Evolutionary conservation across 2,113 vertebrate species (phyloP).

Genomic region (Murina feae): DNA sequence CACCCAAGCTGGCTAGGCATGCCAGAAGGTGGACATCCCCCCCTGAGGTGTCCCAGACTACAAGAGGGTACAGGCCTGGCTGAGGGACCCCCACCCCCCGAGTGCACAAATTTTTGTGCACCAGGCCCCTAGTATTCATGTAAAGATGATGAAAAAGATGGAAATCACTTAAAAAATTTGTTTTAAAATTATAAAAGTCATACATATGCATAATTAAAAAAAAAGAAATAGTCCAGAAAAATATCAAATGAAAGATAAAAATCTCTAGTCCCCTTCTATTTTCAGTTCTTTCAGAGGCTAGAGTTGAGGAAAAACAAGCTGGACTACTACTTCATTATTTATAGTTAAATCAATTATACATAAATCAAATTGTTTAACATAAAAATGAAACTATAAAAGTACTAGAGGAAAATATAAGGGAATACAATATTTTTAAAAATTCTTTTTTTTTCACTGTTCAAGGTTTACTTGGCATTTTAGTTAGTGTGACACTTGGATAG

Average conservation of each 20-base stretch:
- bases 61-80: too few relatives aligned
- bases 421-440: background rate
- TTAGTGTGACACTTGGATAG: too few relatives aligned
- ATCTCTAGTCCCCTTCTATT: background rate
- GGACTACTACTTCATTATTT: background rate
- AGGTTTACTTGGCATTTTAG: too few relatives aligned
- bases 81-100: too few relatives aligned
- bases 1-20: too few relatives aligned
- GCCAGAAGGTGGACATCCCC: too few relatives aligned
- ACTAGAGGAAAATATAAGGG: too few relatives aligned
- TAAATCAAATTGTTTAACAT: background rate
- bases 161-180: background rate
- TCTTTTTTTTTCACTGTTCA: background rate
- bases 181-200: background rate
- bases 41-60: too few relatives aligned
- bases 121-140: too few relatives aligned
- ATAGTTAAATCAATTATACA: background rate
- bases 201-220: background rate
- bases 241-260: background rate
- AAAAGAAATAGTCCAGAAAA: background rate
- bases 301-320: background rate
- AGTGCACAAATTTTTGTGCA: too few relatives aligned
- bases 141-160: background rate
- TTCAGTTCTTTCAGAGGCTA: background rate
- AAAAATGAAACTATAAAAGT: background rate